Evolutionary conservation across 2,113 vertebrate genomes (phyloP).

Genomic region (Microcebus lehilahytsara): DNA sequence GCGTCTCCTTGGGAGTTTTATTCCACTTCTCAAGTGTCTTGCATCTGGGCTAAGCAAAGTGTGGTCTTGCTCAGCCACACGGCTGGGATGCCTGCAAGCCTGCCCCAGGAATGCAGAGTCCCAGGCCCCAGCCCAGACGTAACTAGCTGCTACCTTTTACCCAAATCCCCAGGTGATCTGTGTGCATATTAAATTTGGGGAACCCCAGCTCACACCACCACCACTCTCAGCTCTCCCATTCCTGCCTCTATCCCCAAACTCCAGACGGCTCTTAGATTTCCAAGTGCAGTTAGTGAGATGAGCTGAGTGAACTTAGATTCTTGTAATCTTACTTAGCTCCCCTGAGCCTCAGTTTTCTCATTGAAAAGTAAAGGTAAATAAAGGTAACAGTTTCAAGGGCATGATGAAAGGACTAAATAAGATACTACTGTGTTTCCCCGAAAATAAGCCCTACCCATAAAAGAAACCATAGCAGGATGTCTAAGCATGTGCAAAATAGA

Average conservation of each 20-base stretch:
- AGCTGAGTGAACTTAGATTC: not conserved
- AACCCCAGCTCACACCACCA: not conserved
- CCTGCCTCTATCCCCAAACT: not conserved
- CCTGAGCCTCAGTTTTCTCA: not conserved
- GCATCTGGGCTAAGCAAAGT: not conserved
- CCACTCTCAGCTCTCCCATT: not conserved
- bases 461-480: too few species aligned
- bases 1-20: not conserved
- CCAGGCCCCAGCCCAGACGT: too few species aligned
- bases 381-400: not conserved
- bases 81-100: too few species aligned
- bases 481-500: too few species aligned
- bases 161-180: not conserved
- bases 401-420: not conserved
- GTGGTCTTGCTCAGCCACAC: not conserved
- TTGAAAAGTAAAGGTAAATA: not conserved
- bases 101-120: not conserved
- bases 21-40: not conserved
- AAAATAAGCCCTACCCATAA: too few species aligned
- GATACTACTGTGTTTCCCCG: too few species aligned
- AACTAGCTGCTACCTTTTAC: not conserved
- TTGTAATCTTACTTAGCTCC: not conserved
- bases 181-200: not conserved
- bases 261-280: fast-evolving
- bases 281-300: not conserved